Evolutionary conservation across 1,140 invertebrate species (phyloP).

Genomic region (Hylaeus anthracinus): DNA sequence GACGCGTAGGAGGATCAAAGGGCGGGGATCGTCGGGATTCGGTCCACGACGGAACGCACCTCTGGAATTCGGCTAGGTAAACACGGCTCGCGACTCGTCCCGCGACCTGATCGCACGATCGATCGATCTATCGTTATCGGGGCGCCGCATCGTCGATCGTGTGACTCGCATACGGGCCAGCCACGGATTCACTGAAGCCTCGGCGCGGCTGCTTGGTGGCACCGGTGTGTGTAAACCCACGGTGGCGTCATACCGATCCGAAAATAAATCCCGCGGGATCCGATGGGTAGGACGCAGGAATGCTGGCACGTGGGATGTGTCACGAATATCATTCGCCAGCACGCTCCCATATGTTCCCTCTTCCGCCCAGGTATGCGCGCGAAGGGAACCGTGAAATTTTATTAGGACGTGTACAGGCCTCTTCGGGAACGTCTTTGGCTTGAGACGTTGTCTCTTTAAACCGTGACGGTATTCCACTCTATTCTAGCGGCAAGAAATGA

Average conservation of each 20-base stretch:
- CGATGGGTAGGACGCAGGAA: conserved; percentile 69
- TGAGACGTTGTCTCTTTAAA: neutral
- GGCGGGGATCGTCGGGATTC: neutral
- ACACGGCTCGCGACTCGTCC: conserved; percentile 13
- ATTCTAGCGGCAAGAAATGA: too few species aligned
- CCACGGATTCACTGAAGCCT: conserved; percentile 53
- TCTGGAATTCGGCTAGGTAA: neutral
- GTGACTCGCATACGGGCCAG: conserved; percentile 40
- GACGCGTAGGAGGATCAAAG: neutral
- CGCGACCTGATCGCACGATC: conserved; percentile 23
- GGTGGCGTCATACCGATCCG: conserved; percentile 73
- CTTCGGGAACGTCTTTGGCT: neutral
- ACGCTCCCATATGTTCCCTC: neutral
- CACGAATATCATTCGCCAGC: conserved; percentile 65
- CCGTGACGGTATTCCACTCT: too few species aligned
- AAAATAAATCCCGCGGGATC: conserved; percentile 78
- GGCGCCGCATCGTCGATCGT: conserved; percentile 26
- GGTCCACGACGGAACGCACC: conserved; percentile 2
- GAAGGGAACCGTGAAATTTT: neutral
- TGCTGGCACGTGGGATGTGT: conserved; percentile 73
- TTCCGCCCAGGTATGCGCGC: conserved; percentile 10
- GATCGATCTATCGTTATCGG: conserved; percentile 32
- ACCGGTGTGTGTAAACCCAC: conserved; percentile 49
- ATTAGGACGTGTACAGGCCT: neutral
- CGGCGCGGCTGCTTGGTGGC: conserved; percentile 31